Conservation (phyloP, 2,888 invertebrate species). For the Drosophila rubida region DNA sequence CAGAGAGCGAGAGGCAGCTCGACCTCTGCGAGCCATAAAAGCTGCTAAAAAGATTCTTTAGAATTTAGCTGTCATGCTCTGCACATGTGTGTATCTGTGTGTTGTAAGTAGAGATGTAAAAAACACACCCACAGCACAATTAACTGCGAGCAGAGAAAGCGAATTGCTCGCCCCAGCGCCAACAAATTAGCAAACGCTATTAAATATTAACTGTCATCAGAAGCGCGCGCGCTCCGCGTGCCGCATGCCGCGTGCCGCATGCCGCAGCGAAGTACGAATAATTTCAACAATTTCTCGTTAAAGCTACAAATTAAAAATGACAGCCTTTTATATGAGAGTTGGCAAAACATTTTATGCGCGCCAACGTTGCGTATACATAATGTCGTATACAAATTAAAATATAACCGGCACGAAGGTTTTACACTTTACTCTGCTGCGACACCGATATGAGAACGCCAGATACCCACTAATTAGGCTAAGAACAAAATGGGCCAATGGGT, state of each 20-base stretch:
- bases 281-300: slow-evolving; percentile 52
- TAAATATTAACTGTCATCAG: slow-evolving; percentile 53
- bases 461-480: background rate
- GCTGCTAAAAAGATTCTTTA: slow-evolving; percentile 8
- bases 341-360: slow-evolving; percentile 45
- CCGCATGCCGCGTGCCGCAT: background rate
- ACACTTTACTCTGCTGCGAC: background rate
- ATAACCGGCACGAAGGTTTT: slow-evolving; percentile 19
- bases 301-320: slow-evolving; percentile 57
- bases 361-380: slow-evolving; percentile 51
- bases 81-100: no score
- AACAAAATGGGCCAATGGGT: background rate
- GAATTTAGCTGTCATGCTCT: slow-evolving; percentile 4
- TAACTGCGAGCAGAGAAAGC: slow-evolving; percentile 1
- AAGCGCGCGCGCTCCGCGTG: slow-evolving; percentile 21
- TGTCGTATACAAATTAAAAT: slow-evolving; percentile 30
- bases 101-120: background rate
- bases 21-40: background rate
- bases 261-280: slow-evolving; percentile 19
- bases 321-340: slow-evolving; percentile 49
- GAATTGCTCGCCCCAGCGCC: slow-evolving; percentile 8
- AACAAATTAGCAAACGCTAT: slow-evolving; percentile 46
- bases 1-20: background rate
- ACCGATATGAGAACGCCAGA: background rate
- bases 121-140: slow-evolving; percentile 11